These are phyloP conservation scores for Ctenodactylus gundi DNA, from an alignment of 2,113 vertebrate species.

Conservation along the genomic window DNA sequence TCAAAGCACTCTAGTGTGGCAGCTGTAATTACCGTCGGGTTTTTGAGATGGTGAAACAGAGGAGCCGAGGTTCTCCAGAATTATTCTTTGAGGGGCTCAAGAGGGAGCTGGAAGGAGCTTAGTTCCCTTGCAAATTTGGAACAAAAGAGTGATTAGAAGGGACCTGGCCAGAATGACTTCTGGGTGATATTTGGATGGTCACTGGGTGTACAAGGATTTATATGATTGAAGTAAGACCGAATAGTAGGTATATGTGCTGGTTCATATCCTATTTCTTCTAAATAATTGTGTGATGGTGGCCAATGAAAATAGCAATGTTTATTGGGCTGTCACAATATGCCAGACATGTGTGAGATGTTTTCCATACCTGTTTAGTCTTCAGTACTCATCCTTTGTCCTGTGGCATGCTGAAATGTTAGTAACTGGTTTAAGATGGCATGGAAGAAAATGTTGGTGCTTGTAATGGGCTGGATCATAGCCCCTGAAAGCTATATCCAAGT, in stretches of 20 bases:
- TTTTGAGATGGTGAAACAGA: slow-evolving; percentile 51
- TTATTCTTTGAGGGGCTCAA: slow-evolving; percentile 44
- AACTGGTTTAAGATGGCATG: neutral
- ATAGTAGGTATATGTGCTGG: neutral
- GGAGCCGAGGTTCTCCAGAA: neutral
- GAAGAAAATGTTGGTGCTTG: neutral
- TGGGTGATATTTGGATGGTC: neutral
- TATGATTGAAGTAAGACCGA: neutral
- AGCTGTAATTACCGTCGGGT: slow-evolving; percentile 66
- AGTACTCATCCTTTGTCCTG: neutral
- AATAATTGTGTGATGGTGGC: neutral
- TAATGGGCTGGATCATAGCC: neutral
- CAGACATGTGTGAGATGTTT: neutral
- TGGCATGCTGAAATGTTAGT: neutral
- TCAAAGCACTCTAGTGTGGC: slow-evolving; percentile 63
- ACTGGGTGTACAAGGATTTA: neutral
- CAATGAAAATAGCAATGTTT: neutral
- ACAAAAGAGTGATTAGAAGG: neutral
- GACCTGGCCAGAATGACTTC: neutral
- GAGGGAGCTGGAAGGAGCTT: neutral
- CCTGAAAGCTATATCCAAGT: neutral
- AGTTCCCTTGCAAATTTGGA: neutral
- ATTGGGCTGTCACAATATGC: neutral
- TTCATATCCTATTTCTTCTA: neutral
- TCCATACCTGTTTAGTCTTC: neutral